Conservation (phyloP, 2,797 vertebrate genomes). For the Phylloscopus collybita region DNA sequence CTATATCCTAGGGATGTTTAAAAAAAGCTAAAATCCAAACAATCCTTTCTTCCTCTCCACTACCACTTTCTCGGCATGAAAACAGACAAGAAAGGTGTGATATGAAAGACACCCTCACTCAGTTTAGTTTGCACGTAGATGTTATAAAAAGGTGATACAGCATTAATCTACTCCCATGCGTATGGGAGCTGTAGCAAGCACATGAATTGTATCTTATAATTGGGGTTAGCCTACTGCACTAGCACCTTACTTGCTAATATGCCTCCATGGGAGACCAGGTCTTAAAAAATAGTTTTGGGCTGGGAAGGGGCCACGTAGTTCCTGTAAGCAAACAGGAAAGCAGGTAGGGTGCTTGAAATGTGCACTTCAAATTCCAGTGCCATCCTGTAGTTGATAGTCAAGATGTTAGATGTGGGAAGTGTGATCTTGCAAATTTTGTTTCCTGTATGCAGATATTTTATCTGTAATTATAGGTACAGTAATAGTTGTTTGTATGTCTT, state of each 20-base stretch:
- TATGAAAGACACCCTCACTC: not conserved
- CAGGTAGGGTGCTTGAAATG: not conserved
- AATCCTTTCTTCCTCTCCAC: not conserved
- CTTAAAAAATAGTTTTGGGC: not conserved
- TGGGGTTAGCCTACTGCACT: not conserved
- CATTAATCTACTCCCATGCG: not conserved
- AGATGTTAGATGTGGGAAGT: not conserved
- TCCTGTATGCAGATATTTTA: not conserved
- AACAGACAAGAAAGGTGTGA: not conserved
- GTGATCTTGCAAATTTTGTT: not conserved
- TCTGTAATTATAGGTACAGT: not conserved
- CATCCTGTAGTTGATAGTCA: not conserved
- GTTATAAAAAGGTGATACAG: not conserved
- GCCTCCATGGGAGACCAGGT: not conserved
- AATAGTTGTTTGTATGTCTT: not conserved
- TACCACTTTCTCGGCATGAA: not conserved
- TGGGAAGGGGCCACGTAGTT: not conserved
- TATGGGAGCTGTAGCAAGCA: not conserved
- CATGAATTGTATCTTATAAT: not conserved
- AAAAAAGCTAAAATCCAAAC: not conserved
- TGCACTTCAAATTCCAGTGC: not conserved
- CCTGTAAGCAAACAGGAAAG: not conserved
- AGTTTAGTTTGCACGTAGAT: not conserved
- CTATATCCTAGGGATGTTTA: not conserved
- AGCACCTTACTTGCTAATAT: not conserved